These are phyloP conservation scores for Mactra quadrangularis DNA, from an alignment of 1,140 invertebrate species.

Conservation along the genomic window DNA sequence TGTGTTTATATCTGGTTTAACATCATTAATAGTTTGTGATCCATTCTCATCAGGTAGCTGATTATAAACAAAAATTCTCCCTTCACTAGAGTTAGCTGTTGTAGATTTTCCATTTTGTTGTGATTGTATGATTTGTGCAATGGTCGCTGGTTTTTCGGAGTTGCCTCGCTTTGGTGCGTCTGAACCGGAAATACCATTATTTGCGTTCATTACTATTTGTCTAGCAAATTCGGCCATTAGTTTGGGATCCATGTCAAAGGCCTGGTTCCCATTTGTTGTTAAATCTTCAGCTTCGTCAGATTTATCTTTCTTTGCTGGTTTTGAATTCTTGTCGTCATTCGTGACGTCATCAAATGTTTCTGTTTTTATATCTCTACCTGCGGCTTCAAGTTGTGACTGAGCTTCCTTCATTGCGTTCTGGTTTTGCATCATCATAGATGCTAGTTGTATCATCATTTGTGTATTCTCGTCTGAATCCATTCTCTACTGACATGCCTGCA, in stretches of 20 bases:
- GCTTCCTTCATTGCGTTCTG: constrained; percentile 54
- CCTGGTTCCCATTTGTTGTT: neutral
- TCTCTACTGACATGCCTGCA: neutral
- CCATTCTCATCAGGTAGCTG: constrained; percentile 25
- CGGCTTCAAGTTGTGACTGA: constrained; percentile 26
- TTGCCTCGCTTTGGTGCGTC: neutral
- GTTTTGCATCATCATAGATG: constrained; percentile 59
- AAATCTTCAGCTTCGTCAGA: neutral
- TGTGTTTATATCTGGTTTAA: constrained; percentile 38
- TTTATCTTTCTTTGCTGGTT: neutral
- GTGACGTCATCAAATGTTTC: neutral
- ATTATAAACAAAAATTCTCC: constrained; percentile 59
- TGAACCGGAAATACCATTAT: neutral
- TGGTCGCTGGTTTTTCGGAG: constrained; percentile 29
- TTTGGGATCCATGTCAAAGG: constrained; percentile 38
- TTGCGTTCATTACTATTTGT: constrained; percentile 53
- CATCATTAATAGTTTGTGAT: constrained; percentile 12
- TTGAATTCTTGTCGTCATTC: neutral
- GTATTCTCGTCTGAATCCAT: constrained; percentile 58
- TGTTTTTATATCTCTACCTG: neutral
- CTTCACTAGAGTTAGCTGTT: constrained; percentile 46
- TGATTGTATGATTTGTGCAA: constrained; percentile 53
- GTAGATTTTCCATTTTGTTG: constrained; percentile 23
- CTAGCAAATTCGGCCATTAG: constrained; percentile 55
- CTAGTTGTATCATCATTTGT: constrained; percentile 58